Conservation (phyloP, 2,888 invertebrate genomes). For the Diaperis boleti region DNA sequence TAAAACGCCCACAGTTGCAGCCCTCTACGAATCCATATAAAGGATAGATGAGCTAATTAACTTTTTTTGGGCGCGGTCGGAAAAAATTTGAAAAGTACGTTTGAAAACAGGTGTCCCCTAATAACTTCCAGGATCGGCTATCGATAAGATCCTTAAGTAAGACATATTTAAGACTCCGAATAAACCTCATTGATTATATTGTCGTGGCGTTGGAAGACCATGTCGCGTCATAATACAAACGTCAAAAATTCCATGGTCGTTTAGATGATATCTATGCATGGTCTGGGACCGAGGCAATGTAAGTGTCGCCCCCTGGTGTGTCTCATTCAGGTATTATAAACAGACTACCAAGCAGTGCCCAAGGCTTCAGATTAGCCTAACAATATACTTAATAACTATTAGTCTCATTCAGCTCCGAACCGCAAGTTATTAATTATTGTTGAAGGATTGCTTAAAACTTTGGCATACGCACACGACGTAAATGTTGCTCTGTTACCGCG, state of each 20-base stretch:
- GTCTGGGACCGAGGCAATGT: slow-evolving; percentile 55
- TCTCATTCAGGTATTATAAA: slow-evolving; percentile 63
- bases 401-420: slow-evolving; percentile 50
- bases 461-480: slow-evolving; percentile 34
- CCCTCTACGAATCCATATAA: too few relatives aligned
- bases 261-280: slow-evolving; percentile 60
- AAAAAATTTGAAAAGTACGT: neutral
- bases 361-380: slow-evolving; percentile 43
- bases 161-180: slow-evolving; percentile 32
- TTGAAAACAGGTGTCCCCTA: neutral
- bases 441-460: slow-evolving; percentile 38
- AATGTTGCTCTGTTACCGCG: slow-evolving; percentile 49
- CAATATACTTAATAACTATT: slow-evolving; percentile 54
- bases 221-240: slow-evolving; percentile 50
- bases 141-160: slow-evolving; percentile 34
- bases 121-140: slow-evolving; percentile 3
- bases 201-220: slow-evolving; percentile 27
- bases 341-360: slow-evolving; percentile 55
- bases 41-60: slow-evolving; percentile 4
- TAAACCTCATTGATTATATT: slow-evolving; percentile 32
- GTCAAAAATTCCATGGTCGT: slow-evolving; percentile 61
- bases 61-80: slow-evolving; percentile 4
- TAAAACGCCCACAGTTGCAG: too few relatives aligned
- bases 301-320: slow-evolving; percentile 65
- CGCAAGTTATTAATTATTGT: slow-evolving; percentile 49